Evolutionary conservation across 2,888 invertebrate genomes (phyloP).

Genomic region (Xestia ashworthii): DNA sequence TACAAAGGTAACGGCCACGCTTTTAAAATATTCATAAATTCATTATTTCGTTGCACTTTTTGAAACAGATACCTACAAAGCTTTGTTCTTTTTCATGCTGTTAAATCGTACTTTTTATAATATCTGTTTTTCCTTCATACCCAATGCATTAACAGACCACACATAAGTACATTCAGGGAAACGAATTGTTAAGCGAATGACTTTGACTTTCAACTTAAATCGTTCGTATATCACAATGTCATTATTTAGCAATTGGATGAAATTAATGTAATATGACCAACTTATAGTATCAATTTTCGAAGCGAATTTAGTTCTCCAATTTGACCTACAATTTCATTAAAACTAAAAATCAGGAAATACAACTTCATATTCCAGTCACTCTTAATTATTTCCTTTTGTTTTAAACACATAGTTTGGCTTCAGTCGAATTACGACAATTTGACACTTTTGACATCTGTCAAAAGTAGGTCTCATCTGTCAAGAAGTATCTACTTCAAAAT

Average conservation of each 20-base stretch:
- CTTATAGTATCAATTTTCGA: background rate
- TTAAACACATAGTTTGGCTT: background rate
- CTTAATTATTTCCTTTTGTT: background rate
- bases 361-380: background rate
- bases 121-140: background rate
- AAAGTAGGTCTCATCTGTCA: too few species aligned
- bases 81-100: background rate
- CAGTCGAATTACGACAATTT: background rate
- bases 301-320: background rate
- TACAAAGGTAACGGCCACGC: conserved; percentile 46
- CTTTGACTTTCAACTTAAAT: background rate
- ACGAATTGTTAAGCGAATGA: background rate
- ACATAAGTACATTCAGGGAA: background rate
- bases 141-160: background rate
- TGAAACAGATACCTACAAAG: background rate
- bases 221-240: background rate
- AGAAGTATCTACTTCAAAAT: too few species aligned
- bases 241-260: background rate
- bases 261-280: background rate
- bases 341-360: background rate
- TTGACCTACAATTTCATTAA: background rate
- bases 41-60: conserved; percentile 34
- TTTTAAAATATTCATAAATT: conserved; percentile 58
- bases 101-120: background rate
- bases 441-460: background rate